Evolutionary conservation across 2,888 invertebrate species (phyloP), one percentile per base, ranked within the genome.

Genomic region (Lepetodrilus schrolli): DNA sequence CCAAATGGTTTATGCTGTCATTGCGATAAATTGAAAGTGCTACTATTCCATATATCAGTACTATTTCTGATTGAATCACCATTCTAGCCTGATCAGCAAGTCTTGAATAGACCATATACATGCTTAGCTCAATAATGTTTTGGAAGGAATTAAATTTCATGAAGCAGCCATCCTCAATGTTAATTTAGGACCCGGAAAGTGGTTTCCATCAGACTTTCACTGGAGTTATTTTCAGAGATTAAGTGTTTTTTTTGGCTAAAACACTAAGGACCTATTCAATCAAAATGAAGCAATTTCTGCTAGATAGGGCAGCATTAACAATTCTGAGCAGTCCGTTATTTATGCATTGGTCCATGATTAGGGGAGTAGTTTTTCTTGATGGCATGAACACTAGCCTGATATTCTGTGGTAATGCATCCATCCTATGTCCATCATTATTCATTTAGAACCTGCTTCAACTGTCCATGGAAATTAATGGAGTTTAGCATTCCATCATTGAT

Each of bases 401-500:
- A 30, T 34, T 58, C 58, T 51, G 10, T 58, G 30, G 17, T 58
- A 10, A 17, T 21, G 3, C 13, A n/a, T 13, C 58, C 17, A 34
- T 1, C 17, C n/a, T 13, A 13, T 17, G 13, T n/a, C 58, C 58
- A 43, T 43, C 21, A 58, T 58, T 58, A 58, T 30, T 58, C 58
- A 58, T 58, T 58, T 58, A 58, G 30, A 34, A 23, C 17, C 21
- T 7, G 7, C 30, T 34, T 34, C 58, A 58, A 13, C 17, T 10
- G 58, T 30, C n/a, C 17, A 7, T 3, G 30, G n/a, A 34, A 58
- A 43, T 23, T n/a, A 58, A 58, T 58, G 58, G 13, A 58, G 26
- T 66, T 66, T 48, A 66, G 36, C 49, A 65, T 26, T 66, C 47
- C 47, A 43, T 72, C 66, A 47, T 43, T 43, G 36, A 21, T 47